phyloP scores from a whole-genome alignment of 2,888 invertebrate genomes.

The Fragum fragum region DNA sequence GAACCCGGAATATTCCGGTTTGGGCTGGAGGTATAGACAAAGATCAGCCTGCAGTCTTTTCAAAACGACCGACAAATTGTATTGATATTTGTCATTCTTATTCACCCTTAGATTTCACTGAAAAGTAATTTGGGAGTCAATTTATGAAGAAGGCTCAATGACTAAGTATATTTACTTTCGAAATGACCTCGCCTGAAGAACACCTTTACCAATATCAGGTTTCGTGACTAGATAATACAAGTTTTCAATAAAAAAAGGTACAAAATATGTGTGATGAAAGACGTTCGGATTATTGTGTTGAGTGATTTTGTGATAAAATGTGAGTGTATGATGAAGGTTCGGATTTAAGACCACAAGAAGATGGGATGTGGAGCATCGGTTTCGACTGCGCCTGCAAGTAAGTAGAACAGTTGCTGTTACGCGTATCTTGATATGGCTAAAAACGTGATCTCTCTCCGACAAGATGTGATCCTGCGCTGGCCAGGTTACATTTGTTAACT shows the following conservation, averaged over 20 bases:
- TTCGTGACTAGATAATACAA: neutral
- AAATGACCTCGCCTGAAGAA: neutral
- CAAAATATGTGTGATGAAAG: neutral
- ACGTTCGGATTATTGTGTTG: neutral
- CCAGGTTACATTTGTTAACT: no score
- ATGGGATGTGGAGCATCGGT: neutral
- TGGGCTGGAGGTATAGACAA: no score
- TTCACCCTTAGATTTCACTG: neutral
- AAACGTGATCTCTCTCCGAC: no score
- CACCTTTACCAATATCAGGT: neutral
- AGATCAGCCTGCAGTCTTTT: no score
- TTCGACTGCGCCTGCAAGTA: neutral
- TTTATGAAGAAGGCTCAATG: neutral
- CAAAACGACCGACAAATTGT: neutral
- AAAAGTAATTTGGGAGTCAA: neutral
- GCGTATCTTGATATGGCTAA: no score
- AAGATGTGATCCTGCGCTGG: no score
- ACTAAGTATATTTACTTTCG: conserved; percentile 1
- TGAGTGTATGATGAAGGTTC: neutral
- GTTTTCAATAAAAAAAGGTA: neutral
- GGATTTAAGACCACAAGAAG: neutral
- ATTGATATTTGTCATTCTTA: neutral
- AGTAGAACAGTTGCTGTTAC: neutral
- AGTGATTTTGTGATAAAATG: neutral
- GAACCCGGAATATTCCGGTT: no score